Evolutionary conservation across 2,113 vertebrate species (phyloP), one percentile per base, ranked within the genome.

Genomic region (Reinhardtius hippoglossoides): DNA sequence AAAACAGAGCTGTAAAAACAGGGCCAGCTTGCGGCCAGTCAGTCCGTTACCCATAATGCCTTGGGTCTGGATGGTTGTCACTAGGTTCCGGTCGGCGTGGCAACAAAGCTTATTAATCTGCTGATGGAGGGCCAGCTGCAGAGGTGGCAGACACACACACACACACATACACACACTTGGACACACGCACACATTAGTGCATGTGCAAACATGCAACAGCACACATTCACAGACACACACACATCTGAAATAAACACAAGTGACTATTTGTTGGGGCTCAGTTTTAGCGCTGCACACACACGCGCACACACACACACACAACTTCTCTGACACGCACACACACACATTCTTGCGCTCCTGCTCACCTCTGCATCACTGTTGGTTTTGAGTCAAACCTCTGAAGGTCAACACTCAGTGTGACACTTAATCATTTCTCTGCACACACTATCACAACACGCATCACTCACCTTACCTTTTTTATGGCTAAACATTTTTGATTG

Each of bases 21-120:
- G 91, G 95, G 96, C 96, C 97, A 98, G 97, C 96, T 97, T 98
- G 96, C 90, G 75, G 94, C 94, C 96, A 96, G 97, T 95, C 96
- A 96, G 97, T 95, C 97, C 95, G 95, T 94, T 98, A 96, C 97
- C 96, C 97, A 98, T 94, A 96, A 96, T 96, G 94, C 97, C 95
- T 84, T 89, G 94, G 95, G 96, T 87, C 95, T 46, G 95, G 96
- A 99, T 99, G 95, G 96, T 99, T 99, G 97, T 97, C 98, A 97
- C 95, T 97, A 96, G 96, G 95, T 96, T 98, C 96, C 96, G 96
- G 98, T 99, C 96, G 97, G 96, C 97, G 96, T 97, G 98, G 98
- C 97, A 97, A 99, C 98, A 94, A 95, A 96, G 96, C 96, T 98
- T 99, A 99, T 99, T 99, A 98, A 98, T 99, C 97, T 98, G 96